A percentile compares a stretch with the other conserved stretches of the same genome.
These are phyloP conservation scores for Gallirallus australis DNA, from an alignment of 2,797 vertebrate genomes.

Conservation along the genomic window DNA sequence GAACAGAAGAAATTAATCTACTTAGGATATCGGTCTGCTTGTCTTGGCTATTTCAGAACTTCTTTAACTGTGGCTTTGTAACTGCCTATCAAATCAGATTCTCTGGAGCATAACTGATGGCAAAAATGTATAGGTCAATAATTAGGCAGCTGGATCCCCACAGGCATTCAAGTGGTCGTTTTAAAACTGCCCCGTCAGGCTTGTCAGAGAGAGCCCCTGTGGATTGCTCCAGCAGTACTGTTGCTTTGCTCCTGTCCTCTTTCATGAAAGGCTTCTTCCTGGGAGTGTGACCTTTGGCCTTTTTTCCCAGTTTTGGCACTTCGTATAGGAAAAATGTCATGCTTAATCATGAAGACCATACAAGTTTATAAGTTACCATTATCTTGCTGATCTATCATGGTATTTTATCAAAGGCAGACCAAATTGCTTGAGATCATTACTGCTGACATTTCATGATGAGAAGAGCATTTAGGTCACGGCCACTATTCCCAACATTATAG, in stretches of 20 bases:
- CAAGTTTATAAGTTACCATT: conserved; percentile 18
- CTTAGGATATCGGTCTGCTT: conserved; percentile 47
- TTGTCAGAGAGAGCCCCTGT: background rate
- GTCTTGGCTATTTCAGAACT: conserved; percentile 63
- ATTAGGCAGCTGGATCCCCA: conserved; percentile 46
- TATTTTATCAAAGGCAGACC: conserved; percentile 52
- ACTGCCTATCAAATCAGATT: conserved; percentile 47
- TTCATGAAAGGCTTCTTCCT: conserved; percentile 35
- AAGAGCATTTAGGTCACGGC: conserved; percentile 24
- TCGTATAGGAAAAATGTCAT: conserved; percentile 44
- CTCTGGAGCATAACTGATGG: conserved; percentile 37
- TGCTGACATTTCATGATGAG: conserved; percentile 51
- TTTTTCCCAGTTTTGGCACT: conserved; percentile 28
- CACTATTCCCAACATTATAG: conserved; percentile 10
- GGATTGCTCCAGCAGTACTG: background rate
- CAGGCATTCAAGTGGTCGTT: conserved; percentile 36
- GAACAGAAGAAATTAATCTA: conserved; percentile 60
- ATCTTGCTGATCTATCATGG: conserved; percentile 8
- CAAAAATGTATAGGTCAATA: conserved; percentile 55
- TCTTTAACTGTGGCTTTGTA: conserved; percentile 33
- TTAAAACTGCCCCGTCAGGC: conserved; percentile 25
- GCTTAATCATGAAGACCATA: conserved; percentile 36
- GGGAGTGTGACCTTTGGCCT: background rate
- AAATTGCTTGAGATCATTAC: conserved; percentile 51
- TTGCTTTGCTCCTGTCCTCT: background rate